Base-by-base conservation (phyloP, 2,113 vertebrate species). In the Cinclus mexicanus region DNA sequence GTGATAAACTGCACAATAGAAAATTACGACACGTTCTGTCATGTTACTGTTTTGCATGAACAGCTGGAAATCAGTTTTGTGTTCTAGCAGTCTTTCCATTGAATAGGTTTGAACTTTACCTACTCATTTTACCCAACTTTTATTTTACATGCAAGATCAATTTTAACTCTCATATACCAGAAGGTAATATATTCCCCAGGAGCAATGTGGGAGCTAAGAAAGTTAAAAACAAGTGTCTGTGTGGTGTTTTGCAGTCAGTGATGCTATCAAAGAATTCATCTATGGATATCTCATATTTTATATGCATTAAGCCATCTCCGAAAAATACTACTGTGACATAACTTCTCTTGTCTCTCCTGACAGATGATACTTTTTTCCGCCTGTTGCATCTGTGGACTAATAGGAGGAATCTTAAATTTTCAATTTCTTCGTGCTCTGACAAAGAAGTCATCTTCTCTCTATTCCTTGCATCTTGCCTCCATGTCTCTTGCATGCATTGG, bases 351-450 rank as follows among this genome's bases (percentile, higher is more conserved):
- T 96, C 94, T 83, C 92, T 97, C 93, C 92, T 95, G 55, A 74
- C 96, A 99, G 99, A 99, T 99, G 99, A 99, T 99, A 97, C 98
- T 99, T 74, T 99, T 99, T 95, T 99, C 99, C 46, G 99, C 99
- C 31, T 99, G 99, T 97, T 99, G 99, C 96, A 99, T 99, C 98
- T 99, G 99, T 64, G 99, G 99, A 83, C 98, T 99, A 93, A 99
- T 99, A 24, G 99, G 98, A 56, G 99, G 99, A 87, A 99, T 99
- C 98, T 97, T 99, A 97, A 99, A 99, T 97, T 99, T 99, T 96
- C 99, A 99, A 98, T 99, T 99, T 97, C 99, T 99, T 72, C 98
- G 99, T 65, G 99, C 99, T 25, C 98, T 99, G 87, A 98, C 98
- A 67, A 99, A 99, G 97, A 98, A 98, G 84, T 98, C 98, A 0